phyloP scores from a whole-genome alignment of 2,888 invertebrate species.

The Electrophaes corylata region DNA sequence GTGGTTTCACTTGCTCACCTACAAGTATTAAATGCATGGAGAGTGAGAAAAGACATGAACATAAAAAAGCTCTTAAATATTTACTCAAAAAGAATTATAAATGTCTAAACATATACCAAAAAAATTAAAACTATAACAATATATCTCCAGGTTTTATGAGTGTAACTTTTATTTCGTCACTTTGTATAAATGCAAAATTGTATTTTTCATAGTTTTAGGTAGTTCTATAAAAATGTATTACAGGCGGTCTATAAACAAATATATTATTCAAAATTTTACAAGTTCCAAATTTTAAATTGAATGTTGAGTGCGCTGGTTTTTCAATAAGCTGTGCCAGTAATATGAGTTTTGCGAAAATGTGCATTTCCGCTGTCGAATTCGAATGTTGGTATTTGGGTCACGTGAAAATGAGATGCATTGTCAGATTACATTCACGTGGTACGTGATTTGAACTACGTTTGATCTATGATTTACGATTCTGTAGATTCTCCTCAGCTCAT shows the following conservation, averaged over 20 bases:
- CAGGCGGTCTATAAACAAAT: neutral
- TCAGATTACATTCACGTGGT: slow-evolving; percentile 26
- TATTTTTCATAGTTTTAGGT: no score
- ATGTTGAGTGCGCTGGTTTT: neutral
- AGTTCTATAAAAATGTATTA: neutral
- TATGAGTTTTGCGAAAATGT: slow-evolving; percentile 18
- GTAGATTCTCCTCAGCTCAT: neutral
- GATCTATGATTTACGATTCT: neutral
- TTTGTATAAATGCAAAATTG: no score
- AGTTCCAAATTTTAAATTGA: neutral
- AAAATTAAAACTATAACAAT: no score
- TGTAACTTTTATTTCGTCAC: no score
- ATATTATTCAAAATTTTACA: neutral
- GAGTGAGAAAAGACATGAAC: no score
- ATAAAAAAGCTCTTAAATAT: no score
- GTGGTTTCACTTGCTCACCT: no score
- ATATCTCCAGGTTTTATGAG: no score
- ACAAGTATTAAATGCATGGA: no score
- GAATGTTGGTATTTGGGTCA: slow-evolving; percentile 38
- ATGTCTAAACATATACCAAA: no score
- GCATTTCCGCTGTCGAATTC: slow-evolving; percentile 15
- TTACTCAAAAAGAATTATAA: no score
- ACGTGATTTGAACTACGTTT: slow-evolving; percentile 25
- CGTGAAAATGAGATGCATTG: slow-evolving; percentile 43
- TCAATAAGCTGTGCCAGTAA: slow-evolving; percentile 10